Evolutionary conservation across 2,113 vertebrate genomes (phyloP).

Genomic region (Equus przewalskii): DNA sequence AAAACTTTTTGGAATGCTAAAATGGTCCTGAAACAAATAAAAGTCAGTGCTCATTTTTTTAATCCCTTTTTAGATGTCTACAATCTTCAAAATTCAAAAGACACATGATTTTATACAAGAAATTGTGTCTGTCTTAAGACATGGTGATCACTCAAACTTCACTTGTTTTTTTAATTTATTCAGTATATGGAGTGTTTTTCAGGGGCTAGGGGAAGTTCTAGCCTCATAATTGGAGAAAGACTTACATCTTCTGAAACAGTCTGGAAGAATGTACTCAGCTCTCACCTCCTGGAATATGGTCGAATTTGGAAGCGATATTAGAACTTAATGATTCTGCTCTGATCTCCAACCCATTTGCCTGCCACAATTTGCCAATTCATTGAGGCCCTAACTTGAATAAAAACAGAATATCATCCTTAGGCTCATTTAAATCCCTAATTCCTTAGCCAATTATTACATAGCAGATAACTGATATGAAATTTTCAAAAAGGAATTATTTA

Average conservation of each 20-base stretch:
- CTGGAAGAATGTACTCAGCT: neutral
- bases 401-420: conserved; percentile 31
- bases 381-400: conserved; percentile 11
- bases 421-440: neutral
- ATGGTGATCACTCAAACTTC: neutral
- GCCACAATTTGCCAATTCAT: neutral
- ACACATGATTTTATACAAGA: conserved; percentile 29
- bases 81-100: conserved; percentile 63
- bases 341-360: neutral
- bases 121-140: neutral
- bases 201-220: neutral
- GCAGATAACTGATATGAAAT: neutral
- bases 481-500: conserved; percentile 25
- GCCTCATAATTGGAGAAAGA: neutral
- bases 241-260: neutral
- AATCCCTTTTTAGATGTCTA: conserved; percentile 48
- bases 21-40: conserved; percentile 64
- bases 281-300: neutral
- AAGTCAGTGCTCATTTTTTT: conserved; percentile 25
- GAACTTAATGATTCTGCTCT: neutral
- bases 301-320: neutral
- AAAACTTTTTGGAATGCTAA: conserved; percentile 56
- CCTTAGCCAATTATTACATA: neutral
- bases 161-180: conserved; percentile 37
- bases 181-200: neutral